Conservation (phyloP, 2,113 vertebrate genomes). For the Ochotona princeps region DNA sequence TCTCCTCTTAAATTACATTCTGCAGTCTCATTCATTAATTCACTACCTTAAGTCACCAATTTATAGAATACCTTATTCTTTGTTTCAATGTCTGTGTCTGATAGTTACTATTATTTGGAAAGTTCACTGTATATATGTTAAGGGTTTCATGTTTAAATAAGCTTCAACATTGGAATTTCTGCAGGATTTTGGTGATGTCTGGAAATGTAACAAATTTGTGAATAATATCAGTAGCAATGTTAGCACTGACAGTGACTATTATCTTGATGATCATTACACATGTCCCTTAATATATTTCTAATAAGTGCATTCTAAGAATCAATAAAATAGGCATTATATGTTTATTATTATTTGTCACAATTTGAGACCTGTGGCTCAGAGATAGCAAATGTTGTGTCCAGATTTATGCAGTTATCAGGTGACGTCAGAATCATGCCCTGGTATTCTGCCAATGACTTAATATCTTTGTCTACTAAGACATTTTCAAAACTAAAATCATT, state of each 20-base stretch:
- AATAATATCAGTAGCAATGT: not conserved
- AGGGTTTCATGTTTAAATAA: not conserved
- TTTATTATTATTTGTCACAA: not conserved
- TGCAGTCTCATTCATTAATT: not conserved
- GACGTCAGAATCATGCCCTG: not conserved
- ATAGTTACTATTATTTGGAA: conserved; percentile 5
- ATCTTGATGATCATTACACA: not conserved
- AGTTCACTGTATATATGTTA: not conserved
- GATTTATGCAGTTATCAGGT: not conserved
- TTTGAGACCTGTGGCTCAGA: not conserved
- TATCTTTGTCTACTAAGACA: not conserved
- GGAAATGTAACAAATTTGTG: not conserved
- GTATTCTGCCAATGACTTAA: not conserved
- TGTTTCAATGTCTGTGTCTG: not conserved
- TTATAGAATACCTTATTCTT: not conserved
- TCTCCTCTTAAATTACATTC: not conserved
- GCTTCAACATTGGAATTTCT: not conserved
- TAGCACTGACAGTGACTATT: not conserved
- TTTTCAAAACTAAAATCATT: not conserved
- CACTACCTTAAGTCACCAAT: not conserved
- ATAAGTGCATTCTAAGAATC: not conserved
- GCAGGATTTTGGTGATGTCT: not conserved
- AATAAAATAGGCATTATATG: not conserved
- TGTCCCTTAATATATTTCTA: not conserved
- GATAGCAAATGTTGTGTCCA: not conserved